Evolutionary conservation across 2,113 vertebrate species (phyloP), one percentile per base, ranked within the genome.

Genomic region (Thunnus maccoyii): DNA sequence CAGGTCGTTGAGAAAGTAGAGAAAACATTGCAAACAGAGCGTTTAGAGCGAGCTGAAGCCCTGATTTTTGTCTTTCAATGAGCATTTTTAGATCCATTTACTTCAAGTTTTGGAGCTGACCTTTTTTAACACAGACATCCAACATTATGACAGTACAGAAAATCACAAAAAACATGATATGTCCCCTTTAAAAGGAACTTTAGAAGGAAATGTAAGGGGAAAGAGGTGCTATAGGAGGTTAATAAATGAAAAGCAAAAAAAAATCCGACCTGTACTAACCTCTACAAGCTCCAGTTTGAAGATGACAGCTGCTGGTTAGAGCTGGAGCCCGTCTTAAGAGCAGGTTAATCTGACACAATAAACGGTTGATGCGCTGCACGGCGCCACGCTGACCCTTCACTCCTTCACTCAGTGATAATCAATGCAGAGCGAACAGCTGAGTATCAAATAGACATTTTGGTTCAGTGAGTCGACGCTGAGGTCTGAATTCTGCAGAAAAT

Each of bases 301-400:
- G 32, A 46, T 11, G 20, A 5, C 63, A 76, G 9, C 61, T 51
- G 44, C 25, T 57, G n/a, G 30, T 51, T 66, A 51, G 20, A 73
- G 68, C 36, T 51, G 17, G 63, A 74, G 30, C 9, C 0, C 5
- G 30, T 17, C 12, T 77, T 63, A 72, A 71, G 32, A 62, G 48
- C 77, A 55, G 77, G 80, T 85, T 88, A 80, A 90, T 80, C 72
- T 66, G 81, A 71, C 68, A 20, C 78, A 78, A 82, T 77, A 72
- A 87, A 72, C 75, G 47, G 56, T 66, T 44, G 32, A 55, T 56
- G 27, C 10, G 15, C 20, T 15, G 18, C 55, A 56, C 12, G 64
- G 41, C 5, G 22, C 70, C 27, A 27, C 71, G 11, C 0, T 70
- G 81, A 83, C 66, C 82, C 9, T 41, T 65, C 15, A 30, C 32